Percentiles rank a stretch among this genome's conserved stretches.
phyloP scores from a whole-genome alignment of 2,888 invertebrate species.

The Cryptophagus acutangulus region DNA sequence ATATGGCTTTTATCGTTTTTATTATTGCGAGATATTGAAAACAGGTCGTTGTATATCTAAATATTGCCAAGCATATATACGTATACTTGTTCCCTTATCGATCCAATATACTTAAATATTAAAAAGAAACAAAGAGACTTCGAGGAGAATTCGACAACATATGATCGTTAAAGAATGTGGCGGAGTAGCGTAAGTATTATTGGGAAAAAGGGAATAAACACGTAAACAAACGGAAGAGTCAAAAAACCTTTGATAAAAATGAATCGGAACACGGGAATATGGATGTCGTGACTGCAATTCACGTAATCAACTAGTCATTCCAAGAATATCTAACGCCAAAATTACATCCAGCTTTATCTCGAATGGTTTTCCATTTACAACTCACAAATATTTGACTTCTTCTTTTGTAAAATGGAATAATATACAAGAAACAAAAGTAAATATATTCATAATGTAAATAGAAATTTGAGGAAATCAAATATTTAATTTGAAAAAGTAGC shows the following conservation, averaged over 20 bases:
- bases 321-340: no score
- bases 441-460: no score
- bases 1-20: slow-evolving; percentile 1
- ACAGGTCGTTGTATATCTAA: slow-evolving; percentile 2
- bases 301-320: slow-evolving; percentile 19
- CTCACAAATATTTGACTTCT: no score
- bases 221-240: background rate
- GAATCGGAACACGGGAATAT: no score
- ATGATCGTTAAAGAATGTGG: slow-evolving; percentile 5
- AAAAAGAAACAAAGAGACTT: slow-evolving; percentile 2
- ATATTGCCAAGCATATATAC: background rate
- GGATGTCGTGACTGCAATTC: slow-evolving; percentile 19
- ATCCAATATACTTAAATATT: background rate
- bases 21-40: background rate
- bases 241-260: slow-evolving; percentile 19
- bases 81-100: background rate
- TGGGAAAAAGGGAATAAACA: background rate
- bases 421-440: no score
- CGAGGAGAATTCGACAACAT: slow-evolving; percentile 2
- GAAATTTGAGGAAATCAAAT: no score
- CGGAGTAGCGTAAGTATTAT: slow-evolving; percentile 1
- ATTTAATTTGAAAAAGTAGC: no score
- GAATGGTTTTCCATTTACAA: no score
- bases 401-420: no score
- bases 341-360: no score